These are phyloP conservation scores for Drosophila grimshawi DNA, from an alignment of 1,140 invertebrate genomes.

Conservation along the genomic window DNA sequence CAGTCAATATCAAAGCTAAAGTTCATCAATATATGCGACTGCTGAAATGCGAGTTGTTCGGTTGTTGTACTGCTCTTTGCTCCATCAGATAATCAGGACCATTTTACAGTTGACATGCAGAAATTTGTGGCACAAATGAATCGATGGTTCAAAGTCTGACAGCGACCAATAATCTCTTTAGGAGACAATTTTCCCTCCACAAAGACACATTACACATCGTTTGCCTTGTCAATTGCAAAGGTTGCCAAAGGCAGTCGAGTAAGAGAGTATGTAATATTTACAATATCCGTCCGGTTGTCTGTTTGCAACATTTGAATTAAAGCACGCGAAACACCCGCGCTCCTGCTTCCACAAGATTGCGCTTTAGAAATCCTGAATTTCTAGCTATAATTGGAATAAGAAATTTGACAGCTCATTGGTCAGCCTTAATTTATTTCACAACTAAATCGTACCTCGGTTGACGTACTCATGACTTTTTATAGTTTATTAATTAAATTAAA, in stretches of 20 bases:
- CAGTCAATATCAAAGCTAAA: not conserved
- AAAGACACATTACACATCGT: not conserved
- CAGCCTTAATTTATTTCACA: too few species aligned
- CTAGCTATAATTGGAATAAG: too few species aligned
- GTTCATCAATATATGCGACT: too few species aligned
- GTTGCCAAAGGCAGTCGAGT: too few species aligned
- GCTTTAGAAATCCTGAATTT: too few species aligned
- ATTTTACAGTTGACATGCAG: not conserved
- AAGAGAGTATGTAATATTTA: not conserved
- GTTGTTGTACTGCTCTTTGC: not conserved
- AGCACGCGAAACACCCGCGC: too few species aligned
- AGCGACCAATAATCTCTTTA: not conserved
- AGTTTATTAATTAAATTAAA: too few species aligned
- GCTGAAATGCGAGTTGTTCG: not conserved
- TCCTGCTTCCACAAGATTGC: too few species aligned
- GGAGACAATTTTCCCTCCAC: not conserved
- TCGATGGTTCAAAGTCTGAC: not conserved
- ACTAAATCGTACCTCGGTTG: too few species aligned
- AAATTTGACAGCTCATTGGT: too few species aligned
- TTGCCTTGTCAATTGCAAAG: too few species aligned
- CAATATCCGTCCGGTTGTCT: not conserved
- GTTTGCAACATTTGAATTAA: not conserved
- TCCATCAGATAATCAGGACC: not conserved
- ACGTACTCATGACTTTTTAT: too few species aligned
- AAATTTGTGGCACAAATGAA: not conserved